phyloP scores from a whole-genome alignment of 2,797 vertebrate genomes.

The Cossypha dichroa region DNA sequence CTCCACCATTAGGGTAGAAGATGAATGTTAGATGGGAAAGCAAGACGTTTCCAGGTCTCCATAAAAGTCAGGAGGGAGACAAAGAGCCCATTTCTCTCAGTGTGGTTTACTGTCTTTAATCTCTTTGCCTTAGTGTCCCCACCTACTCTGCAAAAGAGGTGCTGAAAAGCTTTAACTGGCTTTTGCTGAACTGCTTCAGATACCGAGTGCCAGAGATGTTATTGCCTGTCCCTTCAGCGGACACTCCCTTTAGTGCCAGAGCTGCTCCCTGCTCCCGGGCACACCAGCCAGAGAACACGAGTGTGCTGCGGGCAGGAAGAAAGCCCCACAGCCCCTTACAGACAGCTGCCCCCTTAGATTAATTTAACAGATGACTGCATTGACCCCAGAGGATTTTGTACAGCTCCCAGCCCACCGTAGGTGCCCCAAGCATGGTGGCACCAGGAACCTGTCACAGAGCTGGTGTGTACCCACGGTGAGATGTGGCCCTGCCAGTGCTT shows the following conservation, averaged over 20 bases:
- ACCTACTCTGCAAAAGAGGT: not conserved
- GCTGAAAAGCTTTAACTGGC: not conserved
- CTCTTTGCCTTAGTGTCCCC: not conserved
- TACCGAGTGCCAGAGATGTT: not conserved
- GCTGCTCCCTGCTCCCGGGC: rapidly evolving
- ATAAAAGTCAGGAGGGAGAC: not conserved
- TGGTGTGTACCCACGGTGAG: rapidly evolving
- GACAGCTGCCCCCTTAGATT: not conserved
- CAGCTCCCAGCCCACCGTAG: rapidly evolving
- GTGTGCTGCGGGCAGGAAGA: not conserved
- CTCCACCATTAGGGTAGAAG: not conserved
- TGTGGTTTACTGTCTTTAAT: not conserved
- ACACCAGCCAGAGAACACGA: rapidly evolving
- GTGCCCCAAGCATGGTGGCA: rapidly evolving
- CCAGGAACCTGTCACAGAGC: not conserved
- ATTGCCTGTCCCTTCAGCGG: rapidly evolving
- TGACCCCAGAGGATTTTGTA: not conserved
- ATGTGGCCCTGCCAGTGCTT: not conserved
- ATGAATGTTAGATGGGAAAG: not conserved
- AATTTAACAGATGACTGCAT: not conserved
- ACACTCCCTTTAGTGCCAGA: rapidly evolving
- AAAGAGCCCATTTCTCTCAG: not conserved
- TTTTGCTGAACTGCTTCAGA: not conserved
- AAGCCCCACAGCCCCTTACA: not conserved
- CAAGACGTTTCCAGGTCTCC: not conserved